Conservation (phyloP, 2,113 vertebrate species). For the Neolamprologus tretocephalus region DNA sequence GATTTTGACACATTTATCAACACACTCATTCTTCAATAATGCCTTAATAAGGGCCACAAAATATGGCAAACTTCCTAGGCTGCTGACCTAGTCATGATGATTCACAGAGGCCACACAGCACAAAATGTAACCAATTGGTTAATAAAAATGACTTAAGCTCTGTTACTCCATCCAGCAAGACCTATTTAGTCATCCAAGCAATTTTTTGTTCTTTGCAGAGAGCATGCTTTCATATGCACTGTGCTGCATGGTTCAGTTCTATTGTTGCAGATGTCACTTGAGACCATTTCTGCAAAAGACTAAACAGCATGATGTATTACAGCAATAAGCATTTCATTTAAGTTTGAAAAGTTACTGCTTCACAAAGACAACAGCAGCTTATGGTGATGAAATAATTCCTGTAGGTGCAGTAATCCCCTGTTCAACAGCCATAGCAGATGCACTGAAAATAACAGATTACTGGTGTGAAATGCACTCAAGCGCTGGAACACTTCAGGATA, state of each 20-base stretch:
- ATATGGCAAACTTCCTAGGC: not conserved
- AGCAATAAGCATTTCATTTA: slow-evolving; percentile 29
- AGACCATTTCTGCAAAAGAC: not conserved
- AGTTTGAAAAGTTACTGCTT: slow-evolving; percentile 9
- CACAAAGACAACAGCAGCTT: slow-evolving; percentile 31
- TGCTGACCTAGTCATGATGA: slow-evolving; percentile 17
- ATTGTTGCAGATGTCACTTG: not conserved
- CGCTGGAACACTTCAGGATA: slow-evolving; percentile 44
- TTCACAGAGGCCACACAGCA: not conserved
- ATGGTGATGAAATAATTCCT: slow-evolving; percentile 53
- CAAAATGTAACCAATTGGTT: not conserved
- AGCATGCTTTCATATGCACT: not conserved
- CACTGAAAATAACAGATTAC: slow-evolving; percentile 43
- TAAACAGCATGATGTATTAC: slow-evolving; percentile 8
- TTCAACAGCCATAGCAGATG: slow-evolving; percentile 25
- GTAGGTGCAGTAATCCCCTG: slow-evolving; percentile 53
- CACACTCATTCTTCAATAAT: not conserved
- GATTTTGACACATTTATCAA: not conserved
- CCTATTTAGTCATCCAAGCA: not conserved
- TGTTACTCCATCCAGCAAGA: not conserved
- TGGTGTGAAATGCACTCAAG: slow-evolving; percentile 25
- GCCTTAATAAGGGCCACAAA: not conserved
- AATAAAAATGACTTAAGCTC: not conserved
- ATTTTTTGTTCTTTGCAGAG: not conserved
- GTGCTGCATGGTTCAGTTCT: not conserved